These are phyloP conservation scores for Platysternon megacephalum DNA, from an alignment of 2,113 vertebrate species.

Conservation along the genomic window DNA sequence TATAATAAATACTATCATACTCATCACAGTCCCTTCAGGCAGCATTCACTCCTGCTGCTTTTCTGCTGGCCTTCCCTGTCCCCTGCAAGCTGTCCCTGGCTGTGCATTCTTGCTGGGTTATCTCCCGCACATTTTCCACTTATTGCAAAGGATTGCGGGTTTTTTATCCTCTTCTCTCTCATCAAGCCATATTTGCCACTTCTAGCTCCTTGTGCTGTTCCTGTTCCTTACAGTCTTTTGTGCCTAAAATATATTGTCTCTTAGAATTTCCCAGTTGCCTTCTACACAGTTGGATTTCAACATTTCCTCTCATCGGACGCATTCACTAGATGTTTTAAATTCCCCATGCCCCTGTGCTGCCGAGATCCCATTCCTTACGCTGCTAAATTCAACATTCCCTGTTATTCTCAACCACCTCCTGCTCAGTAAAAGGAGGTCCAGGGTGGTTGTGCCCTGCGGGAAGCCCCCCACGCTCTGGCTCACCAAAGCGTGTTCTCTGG, in stretches of 20 bases:
- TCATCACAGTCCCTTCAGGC: neutral
- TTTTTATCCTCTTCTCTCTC: neutral
- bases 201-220: neutral
- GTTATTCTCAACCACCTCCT: neutral
- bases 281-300: neutral
- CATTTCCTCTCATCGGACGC: neutral
- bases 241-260: neutral
- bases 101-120: neutral
- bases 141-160: neutral
- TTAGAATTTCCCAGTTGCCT: neutral
- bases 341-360: neutral
- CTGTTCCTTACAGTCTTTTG: neutral
- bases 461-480: neutral
- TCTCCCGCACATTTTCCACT: neutral
- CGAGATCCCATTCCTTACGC: neutral
- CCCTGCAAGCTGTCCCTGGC: neutral
- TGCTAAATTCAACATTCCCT: neutral
- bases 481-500: neutral
- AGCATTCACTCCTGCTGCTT: neutral
- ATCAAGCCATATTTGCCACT: neutral
- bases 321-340: neutral
- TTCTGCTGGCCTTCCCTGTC: neutral
- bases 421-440: neutral
- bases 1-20: neutral
- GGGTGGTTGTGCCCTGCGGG: neutral